Conservation (phyloP, 2,113 vertebrate genomes). For the Odobenus rosmarus region DNA sequence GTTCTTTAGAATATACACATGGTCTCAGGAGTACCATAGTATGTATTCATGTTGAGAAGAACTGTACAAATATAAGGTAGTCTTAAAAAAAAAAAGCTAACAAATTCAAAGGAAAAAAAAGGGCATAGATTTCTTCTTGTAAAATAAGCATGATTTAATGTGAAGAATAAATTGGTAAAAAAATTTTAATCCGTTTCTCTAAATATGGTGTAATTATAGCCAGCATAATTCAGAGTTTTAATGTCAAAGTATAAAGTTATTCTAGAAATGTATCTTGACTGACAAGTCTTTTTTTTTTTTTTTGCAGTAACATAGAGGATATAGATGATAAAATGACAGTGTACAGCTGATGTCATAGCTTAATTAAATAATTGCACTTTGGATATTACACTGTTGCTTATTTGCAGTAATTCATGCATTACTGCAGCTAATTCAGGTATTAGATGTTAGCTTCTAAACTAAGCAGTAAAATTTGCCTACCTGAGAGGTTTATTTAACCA, state of each 20-base stretch:
- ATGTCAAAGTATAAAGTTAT: constrained; percentile 11
- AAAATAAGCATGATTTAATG: neutral
- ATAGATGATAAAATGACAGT: neutral
- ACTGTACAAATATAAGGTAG: neutral
- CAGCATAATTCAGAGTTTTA: constrained; percentile 29
- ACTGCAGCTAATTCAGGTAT: neutral
- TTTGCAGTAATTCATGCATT: constrained; percentile 65
- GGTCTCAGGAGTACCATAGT: neutral
- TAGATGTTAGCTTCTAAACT: neutral
- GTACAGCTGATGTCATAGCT: constrained; percentile 41
- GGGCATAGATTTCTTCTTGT: neutral
- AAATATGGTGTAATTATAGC: neutral
- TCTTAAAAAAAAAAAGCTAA: neutral
- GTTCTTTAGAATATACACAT: constrained; percentile 56
- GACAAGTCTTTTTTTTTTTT: neutral
- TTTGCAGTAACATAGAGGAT: neutral
- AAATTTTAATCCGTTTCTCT: neutral
- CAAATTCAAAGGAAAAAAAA: constrained; percentile 32
- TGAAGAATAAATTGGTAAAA: neutral
- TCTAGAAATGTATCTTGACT: neutral
- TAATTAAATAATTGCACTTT: constrained; percentile 70
- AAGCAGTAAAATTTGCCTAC: constrained; percentile 47
- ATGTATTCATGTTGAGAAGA: neutral
- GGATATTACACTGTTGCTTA: constrained; percentile 24
- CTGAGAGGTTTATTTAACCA: constrained; percentile 70